Base-by-base conservation (phyloP, 2,113 vertebrate genomes). In the Sphyrna mokarran region DNA sequence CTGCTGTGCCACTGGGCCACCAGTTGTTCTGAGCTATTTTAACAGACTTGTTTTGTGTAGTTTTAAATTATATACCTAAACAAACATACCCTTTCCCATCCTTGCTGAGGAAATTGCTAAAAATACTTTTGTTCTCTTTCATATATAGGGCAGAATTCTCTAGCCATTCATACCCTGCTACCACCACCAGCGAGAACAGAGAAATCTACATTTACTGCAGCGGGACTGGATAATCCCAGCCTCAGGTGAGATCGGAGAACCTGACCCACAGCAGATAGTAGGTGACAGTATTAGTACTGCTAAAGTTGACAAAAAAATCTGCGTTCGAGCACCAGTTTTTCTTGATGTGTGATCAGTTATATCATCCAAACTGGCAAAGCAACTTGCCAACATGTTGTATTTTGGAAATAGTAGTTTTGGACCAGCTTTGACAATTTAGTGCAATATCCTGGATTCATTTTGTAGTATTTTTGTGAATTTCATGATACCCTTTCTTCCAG, bases 241-340 rank as follows among this genome's bases (percentile, higher is more conserved):
- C 48, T 54, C 48, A 4, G 48, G 48, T 54, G 48, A 54, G 48
- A 54, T 54, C 3, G 48, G 48, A 54, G 48, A 54, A 54, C 48
- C 48, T 54, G 48, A 54, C 48, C 48, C 2, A 54, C 48, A 40
- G 63, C 63, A 37, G 68, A 63, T 68, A 63, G 58, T 43, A 37
- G 18, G 76, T n/a, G 26, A 76, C 70, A 72, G 86, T 96, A 87
- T 72, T 93, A 96, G 96, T 96, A 96, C 87, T 91, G 96, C 95
- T 23, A 91, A 89, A 85, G 93, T 96, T 70, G 66, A 23, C 14
- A 70, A 94, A 94, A 70, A 70, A 37, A 96, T 96, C 96, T 96
- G 40, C 94, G 95, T 90, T 96, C 89, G 95, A 97, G 96, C 97
- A 97, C 97, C 96, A 96, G 96, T 96, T 94, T 83, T 96, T 95